phyloP scores from a whole-genome alignment of 2,888 invertebrate species.

The Dryobota labecula region DNA sequence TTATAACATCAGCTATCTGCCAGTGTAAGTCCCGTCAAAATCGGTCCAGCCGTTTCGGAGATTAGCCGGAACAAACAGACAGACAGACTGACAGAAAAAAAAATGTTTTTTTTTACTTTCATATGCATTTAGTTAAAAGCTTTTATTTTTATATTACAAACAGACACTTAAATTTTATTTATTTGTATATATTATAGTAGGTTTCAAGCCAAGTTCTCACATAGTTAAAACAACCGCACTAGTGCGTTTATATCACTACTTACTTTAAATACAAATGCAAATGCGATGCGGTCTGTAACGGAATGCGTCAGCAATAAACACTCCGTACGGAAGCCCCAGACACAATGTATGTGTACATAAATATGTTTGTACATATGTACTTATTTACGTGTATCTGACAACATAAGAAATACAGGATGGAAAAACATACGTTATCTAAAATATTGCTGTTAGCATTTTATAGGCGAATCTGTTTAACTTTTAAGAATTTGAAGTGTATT shows the following conservation, averaged over 20 bases:
- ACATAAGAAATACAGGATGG: not conserved
- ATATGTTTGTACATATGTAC: slow-evolving; percentile 1
- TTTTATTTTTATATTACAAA: too few relatives aligned
- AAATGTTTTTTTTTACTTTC: too few relatives aligned
- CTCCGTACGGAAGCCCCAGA: slow-evolving; percentile 27
- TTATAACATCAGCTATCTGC: too few relatives aligned
- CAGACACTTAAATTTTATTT: too few relatives aligned
- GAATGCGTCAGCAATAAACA: slow-evolving; percentile 48
- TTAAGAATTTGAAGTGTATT: not conserved
- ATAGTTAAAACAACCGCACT: slow-evolving; percentile 1
- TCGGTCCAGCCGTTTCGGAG: too few relatives aligned
- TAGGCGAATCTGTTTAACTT: not conserved
- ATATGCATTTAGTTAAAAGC: too few relatives aligned
- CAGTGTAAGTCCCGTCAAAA: too few relatives aligned
- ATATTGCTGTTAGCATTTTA: not conserved
- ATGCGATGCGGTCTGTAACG: slow-evolving; percentile 37
- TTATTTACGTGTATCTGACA: not conserved
- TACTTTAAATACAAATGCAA: slow-evolving; percentile 34
- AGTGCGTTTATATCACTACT: slow-evolving; percentile 27
- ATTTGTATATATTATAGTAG: too few relatives aligned
- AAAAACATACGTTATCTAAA: not conserved
- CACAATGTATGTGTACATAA: slow-evolving; percentile 4
- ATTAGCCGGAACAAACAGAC: too few relatives aligned
- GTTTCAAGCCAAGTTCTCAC: not conserved
- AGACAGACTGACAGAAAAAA: too few relatives aligned